phyloP scores from a whole-genome alignment of 2,113 vertebrate species.

The Pomatostomus ruficeps region DNA sequence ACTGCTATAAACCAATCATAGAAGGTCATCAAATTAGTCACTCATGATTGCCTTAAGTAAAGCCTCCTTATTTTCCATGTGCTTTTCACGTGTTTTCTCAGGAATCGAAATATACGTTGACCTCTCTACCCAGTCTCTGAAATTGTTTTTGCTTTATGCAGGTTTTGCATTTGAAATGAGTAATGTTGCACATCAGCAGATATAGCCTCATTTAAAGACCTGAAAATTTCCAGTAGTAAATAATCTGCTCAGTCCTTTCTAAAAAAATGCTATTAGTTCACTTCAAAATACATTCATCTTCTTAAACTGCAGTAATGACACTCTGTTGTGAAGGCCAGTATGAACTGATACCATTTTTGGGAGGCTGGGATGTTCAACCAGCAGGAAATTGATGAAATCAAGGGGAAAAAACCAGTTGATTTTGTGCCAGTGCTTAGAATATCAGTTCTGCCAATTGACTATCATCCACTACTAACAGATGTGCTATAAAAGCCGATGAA shows the following conservation, averaged over 20 bases:
- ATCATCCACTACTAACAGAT: constrained; percentile 38
- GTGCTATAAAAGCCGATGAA: constrained; percentile 32
- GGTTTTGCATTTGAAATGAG: not conserved
- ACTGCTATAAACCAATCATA: not conserved
- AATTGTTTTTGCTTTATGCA: not conserved
- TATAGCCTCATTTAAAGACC: not conserved
- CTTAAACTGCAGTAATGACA: not conserved
- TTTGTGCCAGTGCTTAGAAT: not conserved
- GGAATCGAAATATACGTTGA: not conserved
- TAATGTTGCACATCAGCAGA: not conserved
- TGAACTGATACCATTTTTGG: not conserved
- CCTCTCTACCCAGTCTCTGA: not conserved
- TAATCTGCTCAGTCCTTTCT: not conserved
- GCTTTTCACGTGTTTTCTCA: not conserved
- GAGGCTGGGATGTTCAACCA: not conserved
- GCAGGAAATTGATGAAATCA: constrained; percentile 19
- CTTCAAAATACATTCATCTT: not conserved
- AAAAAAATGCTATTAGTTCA: constrained; percentile 14
- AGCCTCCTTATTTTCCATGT: not conserved
- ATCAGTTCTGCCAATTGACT: constrained; percentile 21
- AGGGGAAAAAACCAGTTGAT: not conserved
- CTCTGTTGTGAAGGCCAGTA: not conserved
- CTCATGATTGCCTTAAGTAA: not conserved
- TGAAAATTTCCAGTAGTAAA: not conserved
- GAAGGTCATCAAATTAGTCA: not conserved